phyloP scores from a whole-genome alignment of 2,888 invertebrate species.

The Flexamia atlantica region DNA sequence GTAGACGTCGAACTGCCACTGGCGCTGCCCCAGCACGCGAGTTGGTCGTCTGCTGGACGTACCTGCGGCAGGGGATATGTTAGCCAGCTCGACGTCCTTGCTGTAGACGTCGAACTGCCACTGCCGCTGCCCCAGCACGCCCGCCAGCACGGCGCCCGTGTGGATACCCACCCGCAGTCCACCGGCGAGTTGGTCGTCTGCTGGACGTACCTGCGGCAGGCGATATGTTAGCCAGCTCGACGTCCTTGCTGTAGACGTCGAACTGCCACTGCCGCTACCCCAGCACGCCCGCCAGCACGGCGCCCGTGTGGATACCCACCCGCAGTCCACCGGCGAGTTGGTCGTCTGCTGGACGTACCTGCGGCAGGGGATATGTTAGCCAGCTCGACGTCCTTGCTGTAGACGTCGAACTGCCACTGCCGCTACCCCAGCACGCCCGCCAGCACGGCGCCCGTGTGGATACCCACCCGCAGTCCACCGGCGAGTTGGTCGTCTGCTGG shows the following conservation, averaged over 20 bases:
- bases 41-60: slow-evolving; percentile 95
- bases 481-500: slow-evolving; percentile 94
- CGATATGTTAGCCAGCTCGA: slow-evolving; percentile 96
- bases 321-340: slow-evolving; percentile 95
- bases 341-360: slow-evolving; percentile 96
- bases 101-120: slow-evolving; percentile 99
- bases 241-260: slow-evolving; percentile 97
- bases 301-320: slow-evolving; percentile 97
- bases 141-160: slow-evolving; percentile 95
- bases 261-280: slow-evolving; percentile 98
- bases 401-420: slow-evolving; percentile 98
- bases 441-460: slow-evolving; percentile 96
- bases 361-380: slow-evolving; percentile 90
- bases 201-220: slow-evolving; percentile 89
- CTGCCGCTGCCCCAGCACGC: slow-evolving; percentile 91
- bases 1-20: slow-evolving; percentile 98
- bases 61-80: slow-evolving; percentile 76
- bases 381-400: slow-evolving; percentile 96
- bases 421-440: slow-evolving; percentile 93
- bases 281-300: slow-evolving; percentile 90
- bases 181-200: slow-evolving; percentile 96
- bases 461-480: slow-evolving; percentile 96
- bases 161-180: slow-evolving; percentile 96
- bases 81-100: slow-evolving; percentile 94
- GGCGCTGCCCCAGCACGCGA: slow-evolving; percentile 96